Conservation (phyloP, 2,113 vertebrate species). For the Melozone crissalis region DNA sequence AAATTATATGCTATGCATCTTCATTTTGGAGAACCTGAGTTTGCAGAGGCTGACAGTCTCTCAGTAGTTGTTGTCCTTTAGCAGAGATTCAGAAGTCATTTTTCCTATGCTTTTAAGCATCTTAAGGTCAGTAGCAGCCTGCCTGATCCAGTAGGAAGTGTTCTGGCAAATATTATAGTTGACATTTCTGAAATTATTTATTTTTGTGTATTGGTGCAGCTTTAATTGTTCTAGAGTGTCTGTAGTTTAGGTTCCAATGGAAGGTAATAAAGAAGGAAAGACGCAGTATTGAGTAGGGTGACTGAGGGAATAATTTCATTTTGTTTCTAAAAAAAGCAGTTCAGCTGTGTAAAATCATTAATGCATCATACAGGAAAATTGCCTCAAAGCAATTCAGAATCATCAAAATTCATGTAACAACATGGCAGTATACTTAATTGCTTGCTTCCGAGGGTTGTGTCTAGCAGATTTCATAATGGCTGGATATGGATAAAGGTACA, state of each 20-base stretch:
- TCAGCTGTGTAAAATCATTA: neutral
- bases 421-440: neutral
- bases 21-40: neutral
- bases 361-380: neutral
- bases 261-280: neutral
- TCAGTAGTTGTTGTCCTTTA: neutral
- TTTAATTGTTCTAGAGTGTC: neutral
- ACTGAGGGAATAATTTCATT: neutral
- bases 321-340: neutral
- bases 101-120: neutral
- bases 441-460: neutral
- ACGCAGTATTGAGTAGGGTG: neutral
- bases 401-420: neutral
- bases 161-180: neutral
- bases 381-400: neutral
- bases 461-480: neutral
- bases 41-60: neutral
- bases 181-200: neutral
- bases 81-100: neutral
- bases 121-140: neutral
- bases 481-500: neutral
- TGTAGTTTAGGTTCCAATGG: neutral
- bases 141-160: neutral
- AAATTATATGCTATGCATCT: neutral
- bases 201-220: neutral